A percentile compares a stretch with the other conserved stretches of the same genome.
Conservation (phyloP, 1,140 invertebrate genomes). For the Penaeus chinensis region DNA sequence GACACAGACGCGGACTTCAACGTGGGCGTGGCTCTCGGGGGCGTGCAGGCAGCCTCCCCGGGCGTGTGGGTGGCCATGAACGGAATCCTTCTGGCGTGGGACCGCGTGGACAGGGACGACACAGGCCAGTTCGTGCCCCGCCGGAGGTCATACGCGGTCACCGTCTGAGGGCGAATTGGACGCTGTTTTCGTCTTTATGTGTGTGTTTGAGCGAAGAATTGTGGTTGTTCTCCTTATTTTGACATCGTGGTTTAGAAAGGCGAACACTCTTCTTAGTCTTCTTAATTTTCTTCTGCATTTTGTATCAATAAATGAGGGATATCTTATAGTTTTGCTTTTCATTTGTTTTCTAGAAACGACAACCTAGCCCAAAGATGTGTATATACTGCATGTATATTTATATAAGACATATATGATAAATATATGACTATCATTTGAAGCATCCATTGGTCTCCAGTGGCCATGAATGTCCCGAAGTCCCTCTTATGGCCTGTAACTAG, state of each 20-base stretch:
- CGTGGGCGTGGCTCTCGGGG: slow-evolving; percentile 43
- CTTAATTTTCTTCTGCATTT: too few relatives aligned
- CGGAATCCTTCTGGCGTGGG: slow-evolving; percentile 36
- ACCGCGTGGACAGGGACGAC: slow-evolving; percentile 42
- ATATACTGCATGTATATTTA: not conserved
- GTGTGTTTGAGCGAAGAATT: too few relatives aligned
- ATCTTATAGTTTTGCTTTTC: too few relatives aligned
- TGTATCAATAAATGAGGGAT: too few relatives aligned
- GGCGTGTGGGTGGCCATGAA: slow-evolving; percentile 56
- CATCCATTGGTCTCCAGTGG: too few relatives aligned
- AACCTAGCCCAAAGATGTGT: not conserved
- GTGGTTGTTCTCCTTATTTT: too few relatives aligned
- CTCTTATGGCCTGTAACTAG: too few relatives aligned
- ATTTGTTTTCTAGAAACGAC: not conserved
- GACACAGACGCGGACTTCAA: slow-evolving; percentile 54
- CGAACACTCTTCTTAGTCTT: too few relatives aligned
- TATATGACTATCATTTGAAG: not conserved
- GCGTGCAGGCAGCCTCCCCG: slow-evolving; percentile 32
- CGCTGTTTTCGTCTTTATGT: too few relatives aligned
- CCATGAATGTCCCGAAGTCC: too few relatives aligned
- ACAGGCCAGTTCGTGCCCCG: slow-evolving; percentile 47
- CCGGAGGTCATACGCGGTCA: slow-evolving; percentile 36
- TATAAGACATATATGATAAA: not conserved
- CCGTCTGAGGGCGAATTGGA: not conserved
- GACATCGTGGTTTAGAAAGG: too few relatives aligned